Conservation (phyloP, 2,888 invertebrate genomes). For the Rotaria socialis region DNA sequence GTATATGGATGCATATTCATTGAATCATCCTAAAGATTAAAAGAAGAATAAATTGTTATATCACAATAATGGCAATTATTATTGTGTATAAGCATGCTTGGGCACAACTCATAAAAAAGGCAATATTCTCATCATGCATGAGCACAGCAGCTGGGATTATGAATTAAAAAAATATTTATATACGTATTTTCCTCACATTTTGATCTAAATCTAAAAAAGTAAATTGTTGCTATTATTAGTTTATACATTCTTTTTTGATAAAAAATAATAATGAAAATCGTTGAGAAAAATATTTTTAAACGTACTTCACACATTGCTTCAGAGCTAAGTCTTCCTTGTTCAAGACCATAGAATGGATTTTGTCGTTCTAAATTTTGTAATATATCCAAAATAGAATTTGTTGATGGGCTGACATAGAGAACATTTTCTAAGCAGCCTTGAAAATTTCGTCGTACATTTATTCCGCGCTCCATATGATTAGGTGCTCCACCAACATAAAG, state of each 20-base stretch:
- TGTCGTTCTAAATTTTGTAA: conserved; percentile 32
- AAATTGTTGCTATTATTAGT: background rate
- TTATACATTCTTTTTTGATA: background rate
- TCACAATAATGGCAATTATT: too few relatives aligned
- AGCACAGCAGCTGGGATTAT: background rate
- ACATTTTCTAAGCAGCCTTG: conserved; percentile 83
- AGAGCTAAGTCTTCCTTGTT: background rate
- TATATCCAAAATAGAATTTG: conserved; percentile 41
- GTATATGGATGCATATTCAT: conserved; percentile 50
- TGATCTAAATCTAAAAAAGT: background rate
- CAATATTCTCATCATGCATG: background rate
- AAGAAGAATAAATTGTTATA: too few relatives aligned
- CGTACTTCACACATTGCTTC: conserved; percentile 17
- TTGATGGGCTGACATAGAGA: conserved; percentile 46
- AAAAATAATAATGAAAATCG: background rate
- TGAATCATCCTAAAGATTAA: background rate
- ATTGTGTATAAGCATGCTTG: background rate
- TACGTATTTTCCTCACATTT: background rate
- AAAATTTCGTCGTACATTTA: conserved; percentile 83
- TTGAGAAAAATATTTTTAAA: background rate
- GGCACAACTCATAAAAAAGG: background rate
- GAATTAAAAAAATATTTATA: background rate
- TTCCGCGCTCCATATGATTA: conserved; percentile 75
- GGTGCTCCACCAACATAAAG: conserved; percentile 87
- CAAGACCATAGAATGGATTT: background rate